phyloP scores from a whole-genome alignment of 2,888 invertebrate genomes.

The Teleogryllus oceanicus region DNA sequence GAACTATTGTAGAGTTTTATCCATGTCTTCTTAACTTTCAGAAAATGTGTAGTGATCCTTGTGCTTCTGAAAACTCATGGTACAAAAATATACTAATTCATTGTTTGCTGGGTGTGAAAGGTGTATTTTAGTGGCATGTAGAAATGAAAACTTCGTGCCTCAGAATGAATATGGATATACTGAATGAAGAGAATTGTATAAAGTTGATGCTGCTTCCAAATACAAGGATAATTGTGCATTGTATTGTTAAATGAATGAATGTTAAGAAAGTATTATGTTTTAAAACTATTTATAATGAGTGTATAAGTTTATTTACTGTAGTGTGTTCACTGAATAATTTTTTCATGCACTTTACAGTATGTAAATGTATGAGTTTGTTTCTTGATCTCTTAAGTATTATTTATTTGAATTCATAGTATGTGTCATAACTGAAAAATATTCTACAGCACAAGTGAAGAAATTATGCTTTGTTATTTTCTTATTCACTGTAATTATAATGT shows the following conservation, averaged over 20 bases:
- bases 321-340: slow-evolving; percentile 10
- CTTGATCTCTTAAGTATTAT: background rate
- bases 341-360: background rate
- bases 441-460: background rate
- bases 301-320: slow-evolving; percentile 12
- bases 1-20: slow-evolving; percentile 2
- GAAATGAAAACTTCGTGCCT: background rate
- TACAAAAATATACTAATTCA: background rate
- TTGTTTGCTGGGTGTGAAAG: background rate
- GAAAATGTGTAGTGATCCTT: slow-evolving; percentile 10
- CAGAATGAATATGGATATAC: background rate
- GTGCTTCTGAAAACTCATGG: slow-evolving; percentile 18
- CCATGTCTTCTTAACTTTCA: slow-evolving; percentile 11
- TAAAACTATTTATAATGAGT: background rate
- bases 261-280: slow-evolving; percentile 2
- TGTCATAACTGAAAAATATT: background rate
- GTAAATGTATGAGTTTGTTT: background rate
- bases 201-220: background rate
- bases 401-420: slow-evolving; percentile 7
- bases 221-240: background rate
- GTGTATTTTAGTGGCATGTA: background rate
- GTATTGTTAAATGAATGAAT: background rate
- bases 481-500: background rate
- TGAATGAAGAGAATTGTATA: background rate
- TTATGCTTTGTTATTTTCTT: background rate